phyloP scores from a whole-genome alignment of 2,888 invertebrate species.

The Electrophaes corylata region DNA sequence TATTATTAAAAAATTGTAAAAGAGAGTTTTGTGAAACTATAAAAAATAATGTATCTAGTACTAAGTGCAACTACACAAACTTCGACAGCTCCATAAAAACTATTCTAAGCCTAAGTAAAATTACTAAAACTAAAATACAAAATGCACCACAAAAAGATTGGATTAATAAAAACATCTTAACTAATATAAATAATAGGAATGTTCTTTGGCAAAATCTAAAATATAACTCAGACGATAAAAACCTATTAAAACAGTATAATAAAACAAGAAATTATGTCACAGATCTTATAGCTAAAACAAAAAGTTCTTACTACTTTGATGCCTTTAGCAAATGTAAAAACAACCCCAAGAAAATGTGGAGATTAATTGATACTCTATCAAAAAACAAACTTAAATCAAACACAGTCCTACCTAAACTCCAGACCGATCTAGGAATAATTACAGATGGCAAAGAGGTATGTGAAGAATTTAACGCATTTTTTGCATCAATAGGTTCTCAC shows the following conservation, averaged over 20 bases:
- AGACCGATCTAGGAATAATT: neutral
- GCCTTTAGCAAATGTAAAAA: neutral
- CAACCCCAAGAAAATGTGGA: constrained; percentile 4
- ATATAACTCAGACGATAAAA: neutral
- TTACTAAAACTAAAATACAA: constrained; percentile 57
- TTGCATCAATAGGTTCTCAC: constrained; percentile 25
- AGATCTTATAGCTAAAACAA: neutral
- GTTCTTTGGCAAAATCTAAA: neutral
- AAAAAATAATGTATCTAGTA: too few relatives aligned
- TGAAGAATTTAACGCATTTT: constrained; percentile 38
- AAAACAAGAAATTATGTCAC: neutral
- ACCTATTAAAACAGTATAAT: neutral
- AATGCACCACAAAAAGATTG: constrained; percentile 24
- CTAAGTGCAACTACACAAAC: too few relatives aligned
- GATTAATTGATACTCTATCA: neutral
- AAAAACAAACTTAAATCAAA: constrained; percentile 1
- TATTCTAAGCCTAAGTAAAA: too few relatives aligned
- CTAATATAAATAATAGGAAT: neutral
- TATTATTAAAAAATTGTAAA: too few relatives aligned
- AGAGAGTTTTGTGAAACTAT: too few relatives aligned
- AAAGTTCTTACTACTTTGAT: neutral
- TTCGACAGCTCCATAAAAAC: too few relatives aligned
- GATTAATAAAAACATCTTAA: constrained; percentile 2
- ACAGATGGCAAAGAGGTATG: constrained; percentile 23
- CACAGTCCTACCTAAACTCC: neutral